Evolutionary conservation across 2,113 vertebrate species (phyloP).

Genomic region (Leptocoma aspasia): DNA sequence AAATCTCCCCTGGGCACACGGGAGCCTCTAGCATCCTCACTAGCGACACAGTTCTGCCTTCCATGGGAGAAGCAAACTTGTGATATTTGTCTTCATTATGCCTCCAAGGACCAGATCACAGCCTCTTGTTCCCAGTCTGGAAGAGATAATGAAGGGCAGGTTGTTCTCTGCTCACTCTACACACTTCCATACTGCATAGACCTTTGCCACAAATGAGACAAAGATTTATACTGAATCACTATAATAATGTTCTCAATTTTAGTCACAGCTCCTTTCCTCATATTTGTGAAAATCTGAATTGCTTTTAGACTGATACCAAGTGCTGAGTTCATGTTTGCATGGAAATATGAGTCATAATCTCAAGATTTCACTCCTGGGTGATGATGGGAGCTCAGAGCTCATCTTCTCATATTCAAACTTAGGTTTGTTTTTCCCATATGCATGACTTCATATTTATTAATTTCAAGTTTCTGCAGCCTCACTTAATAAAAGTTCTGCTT

Average conservation of each 20-base stretch:
- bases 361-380: constrained; percentile 32
- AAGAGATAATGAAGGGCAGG: not conserved
- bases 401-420: constrained; percentile 6
- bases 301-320: not conserved
- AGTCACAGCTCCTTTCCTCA: not conserved
- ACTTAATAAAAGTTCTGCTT: not conserved
- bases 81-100: not conserved
- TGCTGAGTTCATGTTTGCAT: not conserved
- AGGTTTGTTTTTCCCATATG: constrained; percentile 27
- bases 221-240: not conserved
- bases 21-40: not conserved
- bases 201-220: not conserved
- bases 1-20: not conserved
- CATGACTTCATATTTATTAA: constrained; percentile 9
- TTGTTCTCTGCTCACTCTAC: not conserved
- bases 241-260: not conserved
- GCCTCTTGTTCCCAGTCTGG: not conserved
- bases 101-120: not conserved
- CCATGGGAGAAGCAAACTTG: not conserved
- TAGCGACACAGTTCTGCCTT: not conserved
- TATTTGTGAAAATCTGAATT: not conserved
- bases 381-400: not conserved
- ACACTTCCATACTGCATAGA: not conserved
- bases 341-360: constrained; percentile 47
- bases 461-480: not conserved